Base-by-base conservation (phyloP, 37 sponge, comb jelly and placozoan genomes). In the Mnemiopsis leidyi region DNA sequence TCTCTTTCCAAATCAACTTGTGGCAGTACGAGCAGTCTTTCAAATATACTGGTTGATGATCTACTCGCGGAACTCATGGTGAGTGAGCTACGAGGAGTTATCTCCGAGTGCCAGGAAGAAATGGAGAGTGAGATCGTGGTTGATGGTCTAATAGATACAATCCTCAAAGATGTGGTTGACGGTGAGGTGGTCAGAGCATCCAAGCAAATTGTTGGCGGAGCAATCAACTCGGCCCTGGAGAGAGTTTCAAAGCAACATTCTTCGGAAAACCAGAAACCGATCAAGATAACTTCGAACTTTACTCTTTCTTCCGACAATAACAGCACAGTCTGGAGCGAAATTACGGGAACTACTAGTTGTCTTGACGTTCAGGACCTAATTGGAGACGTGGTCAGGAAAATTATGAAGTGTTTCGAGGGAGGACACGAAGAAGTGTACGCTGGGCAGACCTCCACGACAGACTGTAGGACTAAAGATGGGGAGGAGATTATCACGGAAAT, bases 401-500 rank as follows among this genome's bases (percentile, higher is more conserved):
- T 85, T 1, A 85, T 85, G 90, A 18, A 28, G 28, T 85, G 90
- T 85, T 40, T 85, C 28, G 61, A 85, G 48, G 90, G 90, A 3
- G 1, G 39, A 3, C 40, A 38, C 61, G 24, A 39, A 5, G 61
- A 40, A 9, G 90, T 85, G 1, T 85, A 85, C 61, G 28, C 21
- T 13, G 90, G 90, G 21, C 90, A 85, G 29, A 85, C 90, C 23
- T 40, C 61, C 0, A 38, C 90, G 7, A 38, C 48, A 1, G 90
- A 85, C 61, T 85, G 90, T 28, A 85, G 61, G 16, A 33, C 32
- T 5, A 13, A 37, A 25, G 90, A 85, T 39, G 90, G 90, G 1
- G 90, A 85, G 48, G 40, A 38, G 0, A 85, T 85, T 37, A 40
- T 85, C 61, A 85, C 90, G 0, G 90, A 85, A 1, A 85, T 85